These are phyloP conservation scores for Zaprionus nigranus DNA, from an alignment of 1,140 invertebrate genomes.

Conservation along the genomic window DNA sequence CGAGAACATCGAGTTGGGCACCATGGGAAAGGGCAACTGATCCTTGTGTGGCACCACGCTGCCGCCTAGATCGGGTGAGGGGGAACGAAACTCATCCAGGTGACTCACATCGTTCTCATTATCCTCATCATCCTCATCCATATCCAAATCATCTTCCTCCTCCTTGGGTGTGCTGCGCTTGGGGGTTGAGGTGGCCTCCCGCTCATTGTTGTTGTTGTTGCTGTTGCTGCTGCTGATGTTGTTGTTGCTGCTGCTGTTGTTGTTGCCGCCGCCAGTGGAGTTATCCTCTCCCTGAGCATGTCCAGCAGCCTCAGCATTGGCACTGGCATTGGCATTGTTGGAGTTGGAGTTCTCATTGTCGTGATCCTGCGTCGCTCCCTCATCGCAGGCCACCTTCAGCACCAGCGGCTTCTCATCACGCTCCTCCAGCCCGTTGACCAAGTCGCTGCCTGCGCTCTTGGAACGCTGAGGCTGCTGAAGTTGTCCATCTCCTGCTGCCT, in stretches of 20 bases:
- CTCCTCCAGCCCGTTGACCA: constrained; percentile 58
- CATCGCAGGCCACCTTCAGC: constrained; percentile 25
- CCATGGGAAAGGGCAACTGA: constrained; percentile 88
- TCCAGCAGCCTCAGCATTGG: neutral
- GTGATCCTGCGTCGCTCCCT: constrained; percentile 6
- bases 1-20: constrained; percentile 92
- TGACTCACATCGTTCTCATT: constrained; percentile 80
- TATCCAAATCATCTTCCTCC: constrained; percentile 83
- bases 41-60: constrained; percentile 70
- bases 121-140: constrained; percentile 83
- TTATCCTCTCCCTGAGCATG: neutral
- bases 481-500: neutral
- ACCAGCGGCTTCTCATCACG: constrained; percentile 42
- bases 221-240: constrained; percentile 49
- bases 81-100: constrained; percentile 80
- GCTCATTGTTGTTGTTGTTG: constrained; percentile 70
- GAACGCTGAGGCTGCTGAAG: constrained; percentile 32
- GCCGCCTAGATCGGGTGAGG: constrained; percentile 70
- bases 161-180: constrained; percentile 80
- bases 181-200: constrained; percentile 44
- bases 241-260: constrained; percentile 56
- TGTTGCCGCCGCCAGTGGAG: neutral
- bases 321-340: constrained; percentile 12
- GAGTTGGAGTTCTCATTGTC: constrained; percentile 51
- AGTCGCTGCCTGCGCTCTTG: constrained; percentile 47